Evolutionary conservation across 2,888 invertebrate genomes (phyloP), one percentile per base, ranked within the genome.

Genomic region (Yponomeuta cagnagella): DNA sequence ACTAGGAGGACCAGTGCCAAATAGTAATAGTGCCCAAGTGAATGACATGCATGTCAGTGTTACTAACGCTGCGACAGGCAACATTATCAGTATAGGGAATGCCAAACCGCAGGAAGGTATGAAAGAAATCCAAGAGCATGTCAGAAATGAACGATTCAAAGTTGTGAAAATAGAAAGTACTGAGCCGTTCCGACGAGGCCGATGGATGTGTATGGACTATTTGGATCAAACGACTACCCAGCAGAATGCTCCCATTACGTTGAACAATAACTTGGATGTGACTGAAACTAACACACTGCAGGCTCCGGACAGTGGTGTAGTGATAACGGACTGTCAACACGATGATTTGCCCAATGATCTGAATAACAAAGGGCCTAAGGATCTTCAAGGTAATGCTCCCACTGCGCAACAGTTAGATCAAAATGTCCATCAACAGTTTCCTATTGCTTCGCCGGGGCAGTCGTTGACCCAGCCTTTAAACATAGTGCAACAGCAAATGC

Each of bases 131-230:
- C 95, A 96, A 84, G 94, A 95, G 80, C 95, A 95, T 85, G 95
- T 95, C 83, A 94, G 95, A 78, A 96, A 95, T 87, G 96, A 96
- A 87, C 93, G 98, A 75, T 98, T 98, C 89, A 97, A 97, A 93
- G 97, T 98, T 78, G 98, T 98, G 63, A 98, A 98, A 93, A 97
- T 98, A 78, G 98, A 98, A 89, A 97, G 97, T 78, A 97, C 97
- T n/a, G 97, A 97, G 88, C 98, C 98, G 30, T 98, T 97, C 83
- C 95, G 96, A 77, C 94, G 98, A 72, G 98, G 98, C 43, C 93
- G 98, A 77, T 98, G 98, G 98, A 95, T 96, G 87, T 98, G 98
- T 87, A 96, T 97, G 95, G 98, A 98, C 88, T 98, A 97, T 87
- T 93, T 97, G 79, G 98, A 98, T 91, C 96, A 97, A 80, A 95